phyloP scores from a whole-genome alignment of 2,797 vertebrate species.

The Ciconia nigra region DNA sequence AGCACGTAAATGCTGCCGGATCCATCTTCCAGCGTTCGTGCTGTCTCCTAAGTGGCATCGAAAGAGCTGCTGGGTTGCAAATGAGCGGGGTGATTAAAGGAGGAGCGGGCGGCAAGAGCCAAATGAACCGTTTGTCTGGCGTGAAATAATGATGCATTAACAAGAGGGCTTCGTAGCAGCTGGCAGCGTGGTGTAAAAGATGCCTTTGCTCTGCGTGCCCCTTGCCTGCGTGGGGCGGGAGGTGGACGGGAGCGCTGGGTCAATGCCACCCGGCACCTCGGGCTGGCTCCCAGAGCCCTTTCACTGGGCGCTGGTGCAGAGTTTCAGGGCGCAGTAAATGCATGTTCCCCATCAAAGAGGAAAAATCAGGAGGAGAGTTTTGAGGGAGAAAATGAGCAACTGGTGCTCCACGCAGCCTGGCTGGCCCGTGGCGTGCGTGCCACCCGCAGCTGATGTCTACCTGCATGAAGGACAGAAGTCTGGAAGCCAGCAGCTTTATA shows the following conservation, averaged over 20 bases:
- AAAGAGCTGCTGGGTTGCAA: background rate
- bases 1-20: background rate
- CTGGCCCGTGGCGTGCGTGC: accelerated
- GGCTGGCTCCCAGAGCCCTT: background rate
- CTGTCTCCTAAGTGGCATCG: conserved; percentile 1
- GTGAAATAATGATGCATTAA: background rate
- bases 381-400: background rate
- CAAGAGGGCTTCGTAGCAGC: background rate
- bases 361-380: background rate
- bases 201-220: background rate
- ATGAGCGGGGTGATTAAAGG: conserved; percentile 41
- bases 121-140: background rate
- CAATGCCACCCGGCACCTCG: background rate
- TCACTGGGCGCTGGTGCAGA: background rate
- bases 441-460: background rate
- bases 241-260: background rate
- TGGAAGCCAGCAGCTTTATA: background rate
- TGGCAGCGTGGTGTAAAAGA: accelerated
- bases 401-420: background rate
- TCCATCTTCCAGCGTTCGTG: background rate
- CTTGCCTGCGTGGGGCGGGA: background rate
- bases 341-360: background rate
- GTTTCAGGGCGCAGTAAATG: background rate
- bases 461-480: background rate
- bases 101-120: background rate